Evolutionary conservation across 2,113 vertebrate species (phyloP).

Genomic region (Burhinus oedicnemus): DNA sequence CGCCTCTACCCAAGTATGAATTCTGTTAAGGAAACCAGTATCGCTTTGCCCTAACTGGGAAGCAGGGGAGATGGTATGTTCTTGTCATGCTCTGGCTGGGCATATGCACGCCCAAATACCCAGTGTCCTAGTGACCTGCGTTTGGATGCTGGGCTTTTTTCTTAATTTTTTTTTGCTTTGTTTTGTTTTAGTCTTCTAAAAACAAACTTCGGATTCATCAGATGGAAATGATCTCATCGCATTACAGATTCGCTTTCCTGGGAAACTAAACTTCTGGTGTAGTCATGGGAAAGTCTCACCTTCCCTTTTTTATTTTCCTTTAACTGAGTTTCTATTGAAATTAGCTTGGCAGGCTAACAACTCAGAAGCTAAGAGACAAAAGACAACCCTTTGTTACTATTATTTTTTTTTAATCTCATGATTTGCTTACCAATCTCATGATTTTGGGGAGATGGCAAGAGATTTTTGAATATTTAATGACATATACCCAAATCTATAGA

Average conservation of each 20-base stretch:
- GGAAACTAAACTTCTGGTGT: background rate
- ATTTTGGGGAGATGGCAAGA: background rate
- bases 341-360: background rate
- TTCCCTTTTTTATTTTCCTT: constrained; percentile 16
- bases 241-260: background rate
- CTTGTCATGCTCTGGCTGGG: background rate
- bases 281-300: constrained; percentile 50
- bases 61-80: background rate
- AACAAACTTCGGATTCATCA: background rate
- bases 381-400: background rate
- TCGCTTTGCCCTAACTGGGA: background rate
- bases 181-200: background rate
- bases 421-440: background rate
- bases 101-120: background rate
- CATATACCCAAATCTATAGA: background rate
- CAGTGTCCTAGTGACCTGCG: fast-evolving
- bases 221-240: background rate
- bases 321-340: background rate
- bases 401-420: background rate
- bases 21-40: background rate
- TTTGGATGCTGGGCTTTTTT: background rate
- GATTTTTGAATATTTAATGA: background rate
- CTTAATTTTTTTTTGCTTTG: background rate
- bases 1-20: background rate
- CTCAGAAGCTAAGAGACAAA: background rate